Evolutionary conservation across 2,888 invertebrate species (phyloP).

Genomic region (Mimachlamys varia): DNA sequence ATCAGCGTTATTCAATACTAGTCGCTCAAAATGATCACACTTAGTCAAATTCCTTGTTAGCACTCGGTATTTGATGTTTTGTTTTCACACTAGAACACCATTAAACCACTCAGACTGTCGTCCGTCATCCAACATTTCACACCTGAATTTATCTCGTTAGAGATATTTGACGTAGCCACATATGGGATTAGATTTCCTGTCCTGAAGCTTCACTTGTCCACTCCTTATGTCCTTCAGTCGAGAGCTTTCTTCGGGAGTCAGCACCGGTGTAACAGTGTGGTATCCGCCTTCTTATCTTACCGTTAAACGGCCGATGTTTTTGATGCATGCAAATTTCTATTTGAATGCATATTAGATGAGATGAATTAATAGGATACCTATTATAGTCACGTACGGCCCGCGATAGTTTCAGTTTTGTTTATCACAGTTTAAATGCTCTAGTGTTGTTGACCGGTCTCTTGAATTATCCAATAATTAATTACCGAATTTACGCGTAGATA

Average conservation of each 20-base stretch:
- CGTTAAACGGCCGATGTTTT: neutral
- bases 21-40: neutral
- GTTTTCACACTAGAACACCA: too few species aligned
- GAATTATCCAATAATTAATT: neutral
- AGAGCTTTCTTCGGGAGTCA: neutral
- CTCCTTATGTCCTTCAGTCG: neutral
- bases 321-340: neutral
- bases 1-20: neutral
- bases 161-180: neutral
- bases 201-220: neutral
- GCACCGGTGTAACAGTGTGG: neutral
- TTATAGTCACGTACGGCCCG: neutral
- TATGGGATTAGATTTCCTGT: neutral
- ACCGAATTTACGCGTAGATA: neutral
- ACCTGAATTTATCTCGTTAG: too few species aligned
- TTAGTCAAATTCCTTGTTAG: neutral
- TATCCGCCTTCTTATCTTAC: neutral
- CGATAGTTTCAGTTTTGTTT: neutral
- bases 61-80: too few species aligned
- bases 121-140: too few species aligned
- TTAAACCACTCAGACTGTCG: too few species aligned
- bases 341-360: slow-evolving; percentile 8
- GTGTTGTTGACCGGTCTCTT: neutral
- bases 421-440: neutral
- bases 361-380: slow-evolving; percentile 12